Base-by-base conservation (phyloP, 2,113 vertebrate genomes). In the Galemys pyrenaicus region DNA sequence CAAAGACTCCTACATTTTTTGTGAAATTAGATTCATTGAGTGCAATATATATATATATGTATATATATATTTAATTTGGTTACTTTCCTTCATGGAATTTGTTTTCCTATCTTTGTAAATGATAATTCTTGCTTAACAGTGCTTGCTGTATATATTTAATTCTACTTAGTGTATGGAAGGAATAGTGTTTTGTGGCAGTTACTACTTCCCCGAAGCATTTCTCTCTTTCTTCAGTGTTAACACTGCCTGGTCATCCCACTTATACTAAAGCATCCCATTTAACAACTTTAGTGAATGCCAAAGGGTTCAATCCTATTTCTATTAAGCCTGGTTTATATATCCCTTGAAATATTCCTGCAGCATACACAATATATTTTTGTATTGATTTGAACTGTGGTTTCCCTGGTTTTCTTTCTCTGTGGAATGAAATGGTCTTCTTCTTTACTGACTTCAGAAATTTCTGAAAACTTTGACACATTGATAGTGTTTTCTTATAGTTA, bases 361-460 rank as follows among this genome's bases (percentile, higher is more conserved):
- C 9, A 79, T 35, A 46, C 82, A 62, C 64, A 77, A 49, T 67
- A 41, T 86, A 83, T 83, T 92, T 93, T 77, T 87, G 7, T 87
- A 73, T 87, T 93, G 88, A 94, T 89, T 95, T 87, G 22, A 89
- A 74, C 87, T 91, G 24, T 82, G 37, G 26, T 92, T 92, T 91
- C 6, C 19, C 70, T 74, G 17, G 5, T 32, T 78, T 77, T 86
- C 71, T 46, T 81, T 82, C 56, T 78, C 30, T 74, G 28, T 68
- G 65, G 22, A 88, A 94, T 41, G 44, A 82, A 91, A 83, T 19
- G 82, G 30, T 58, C 39, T 84, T 35, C 39, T 84, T 35, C 51
- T 73, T 91, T 92, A 58, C 44, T 80, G 44, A 84, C 11, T 16
- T 46, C 6, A 90, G 32, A 79, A 81, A 77, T 51, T 96, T 92